A percentile compares a stretch with the other conserved stretches of the same genome.
phyloP scores from a whole-genome alignment of 1,140 invertebrate genomes.

The Stegodyphus mimosarum region DNA sequence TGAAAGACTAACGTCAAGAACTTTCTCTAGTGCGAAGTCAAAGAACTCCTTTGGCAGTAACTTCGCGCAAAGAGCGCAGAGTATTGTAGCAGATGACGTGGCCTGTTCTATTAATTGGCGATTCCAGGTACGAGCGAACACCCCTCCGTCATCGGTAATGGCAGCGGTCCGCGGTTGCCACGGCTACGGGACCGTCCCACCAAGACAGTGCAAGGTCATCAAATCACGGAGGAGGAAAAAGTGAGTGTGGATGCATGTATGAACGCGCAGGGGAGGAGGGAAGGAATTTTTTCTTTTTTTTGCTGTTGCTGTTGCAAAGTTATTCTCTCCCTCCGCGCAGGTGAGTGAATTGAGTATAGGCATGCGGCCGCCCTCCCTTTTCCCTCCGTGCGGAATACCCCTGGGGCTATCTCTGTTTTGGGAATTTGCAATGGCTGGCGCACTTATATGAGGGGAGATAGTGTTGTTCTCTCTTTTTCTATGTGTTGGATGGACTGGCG shows the following conservation, averaged over 20 bases:
- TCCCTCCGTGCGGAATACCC: neutral
- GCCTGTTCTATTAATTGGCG: neutral
- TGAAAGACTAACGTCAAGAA: neutral
- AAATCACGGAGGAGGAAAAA: conserved; percentile 40
- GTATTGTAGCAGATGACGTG: conserved; percentile 23
- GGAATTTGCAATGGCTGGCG: too few relatives aligned
- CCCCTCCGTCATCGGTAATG: conserved; percentile 32
- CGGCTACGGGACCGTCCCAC: conserved; percentile 57
- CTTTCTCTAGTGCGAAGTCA: conserved; percentile 9
- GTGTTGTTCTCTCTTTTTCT: too few relatives aligned
- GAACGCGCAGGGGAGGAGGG: conserved; percentile 1
- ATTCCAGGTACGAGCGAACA: conserved; percentile 42
- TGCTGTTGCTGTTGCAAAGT: neutral
- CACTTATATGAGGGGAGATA: too few relatives aligned
- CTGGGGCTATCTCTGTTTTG: neutral
- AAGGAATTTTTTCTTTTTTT: neutral
- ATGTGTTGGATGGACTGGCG: too few relatives aligned
- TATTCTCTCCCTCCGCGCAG: neutral
- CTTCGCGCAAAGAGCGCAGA: neutral
- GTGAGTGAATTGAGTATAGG: conserved; percentile 26
- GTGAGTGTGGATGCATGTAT: conserved; percentile 20
- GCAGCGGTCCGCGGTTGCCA: conserved; percentile 47
- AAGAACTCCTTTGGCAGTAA: conserved; percentile 20
- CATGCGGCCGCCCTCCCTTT: conserved; percentile 2
- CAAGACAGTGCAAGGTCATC: conserved; percentile 49